Base-by-base conservation (phyloP, 2,797 vertebrate species). In the Apodemus agrarius region DNA sequence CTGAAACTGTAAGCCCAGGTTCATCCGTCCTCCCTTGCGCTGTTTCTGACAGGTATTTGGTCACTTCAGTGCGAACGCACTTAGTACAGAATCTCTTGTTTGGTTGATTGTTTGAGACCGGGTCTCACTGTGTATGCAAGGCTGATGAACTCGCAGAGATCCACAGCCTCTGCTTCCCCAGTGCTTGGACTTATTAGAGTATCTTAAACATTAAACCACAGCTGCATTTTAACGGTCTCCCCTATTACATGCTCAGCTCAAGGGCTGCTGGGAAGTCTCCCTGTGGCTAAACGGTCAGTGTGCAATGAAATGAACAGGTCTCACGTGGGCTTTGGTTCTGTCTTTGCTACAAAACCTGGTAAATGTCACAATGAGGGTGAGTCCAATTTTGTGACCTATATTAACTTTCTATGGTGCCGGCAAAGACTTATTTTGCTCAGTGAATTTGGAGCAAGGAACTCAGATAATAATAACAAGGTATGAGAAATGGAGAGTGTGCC, bases 401-500 rank as follows among this genome's bases (percentile, higher is more conserved):
- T 96, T 92, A 96, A 94, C 90, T 96, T 92, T 59, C 49, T 75
- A 2, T 21, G 52, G 59, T 0, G 2, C 69, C 72, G 26, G 91
- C 76, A 94, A 90, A 93, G 31, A 78, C 21, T 24, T 63, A 76
- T 1, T 86, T 84, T 90, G 29, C 11, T 22, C 26, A 65, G n/a
- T 67, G 67, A 65, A 89, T 94, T 82, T n/a, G 75, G 82, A 49
- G 31, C 90, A 97, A 94, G 96, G 89, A 40, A 95, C 85, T 90
- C 89, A 83, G 34, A 46, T 59, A 65, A 94, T 92, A 92, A 85
- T 87, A 88, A 75, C 82, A 97, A 91, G 83, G 80, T 92, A 57
- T 52, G 24, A 80, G 78, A n/a, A 74, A 19, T 52, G 46, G 29
- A 65, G 79, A 81, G 63, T 91, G 84, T 94, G 57, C 17, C 13